Base-by-base conservation (phyloP, 2,888 invertebrate genomes). In the Philereme vetulata region DNA sequence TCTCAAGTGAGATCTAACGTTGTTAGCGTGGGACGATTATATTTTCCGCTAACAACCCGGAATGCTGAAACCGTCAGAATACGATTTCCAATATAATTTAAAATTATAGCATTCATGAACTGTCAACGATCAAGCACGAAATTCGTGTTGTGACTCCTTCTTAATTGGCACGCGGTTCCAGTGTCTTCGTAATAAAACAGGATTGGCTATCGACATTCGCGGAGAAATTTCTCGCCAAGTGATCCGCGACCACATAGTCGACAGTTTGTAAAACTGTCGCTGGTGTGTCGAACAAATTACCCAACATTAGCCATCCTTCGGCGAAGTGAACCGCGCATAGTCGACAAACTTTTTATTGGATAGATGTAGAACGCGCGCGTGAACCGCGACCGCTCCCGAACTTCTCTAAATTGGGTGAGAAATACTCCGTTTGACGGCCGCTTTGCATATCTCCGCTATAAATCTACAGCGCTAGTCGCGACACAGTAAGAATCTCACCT, bases 131-230 rank as follows among this genome's bases (percentile, higher is more conserved):
- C 72, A 72, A 75, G 74, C 84, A 83, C 77, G 80, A 80, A 83
- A 73, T 81, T 84, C 85, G 83, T 88, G 85, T 84, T 76, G 72
- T 72, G 78, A 77, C 76, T 78, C 72, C 76, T 77, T 75, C 75
- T 82, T 88, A 88, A 88, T 89, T 88, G 86, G 84, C 80, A 75
- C 78, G 76, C 72, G 80, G 84, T 84, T 81, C 73, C 77, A 74
- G 59, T 64, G 55, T 62, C 60, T 54, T 50, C 11, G 53, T 60
- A 56, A 65, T 65, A 68, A 61, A 64, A 64, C 56, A 52, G 54
- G 65, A 71, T 55, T 71, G 74, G 72, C 74, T 72, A 71, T 80
- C 66, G 68, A 71, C 68, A 68, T 74, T 64, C 68, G 65, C 64
- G 43, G 46, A 69, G 71, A 74, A 72, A 80, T 82, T 84, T 77